phyloP scores from a whole-genome alignment of 2,113 vertebrate genomes.

The Shinisaurus crocodilurus region DNA sequence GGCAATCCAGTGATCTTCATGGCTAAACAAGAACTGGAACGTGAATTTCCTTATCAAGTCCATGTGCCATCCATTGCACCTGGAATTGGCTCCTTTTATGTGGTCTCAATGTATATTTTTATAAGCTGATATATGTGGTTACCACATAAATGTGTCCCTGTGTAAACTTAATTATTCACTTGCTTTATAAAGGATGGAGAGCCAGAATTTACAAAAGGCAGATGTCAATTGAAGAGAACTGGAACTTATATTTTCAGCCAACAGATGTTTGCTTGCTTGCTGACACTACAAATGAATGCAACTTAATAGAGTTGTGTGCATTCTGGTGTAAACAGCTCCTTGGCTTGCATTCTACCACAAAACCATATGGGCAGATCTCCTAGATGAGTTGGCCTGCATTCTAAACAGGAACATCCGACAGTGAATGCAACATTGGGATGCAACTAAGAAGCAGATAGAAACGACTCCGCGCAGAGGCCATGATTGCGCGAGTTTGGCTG shows the following conservation, averaged over 20 bases:
- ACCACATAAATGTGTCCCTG: background rate
- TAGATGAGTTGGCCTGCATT: slow-evolving; percentile 26
- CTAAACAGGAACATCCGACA: slow-evolving; percentile 25
- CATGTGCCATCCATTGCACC: background rate
- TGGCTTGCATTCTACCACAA: background rate
- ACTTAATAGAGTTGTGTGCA: slow-evolving; percentile 26
- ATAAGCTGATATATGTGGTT: background rate
- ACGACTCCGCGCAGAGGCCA: background rate
- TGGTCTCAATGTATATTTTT: too few relatives aligned
- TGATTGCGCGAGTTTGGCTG: background rate
- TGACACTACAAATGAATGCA: slow-evolving; percentile 28
- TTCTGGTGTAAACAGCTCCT: slow-evolving; percentile 42
- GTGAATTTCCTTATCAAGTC: background rate
- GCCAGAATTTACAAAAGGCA: background rate
- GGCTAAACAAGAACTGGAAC: background rate
- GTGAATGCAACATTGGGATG: slow-evolving; percentile 4
- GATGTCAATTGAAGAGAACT: slow-evolving; percentile 15
- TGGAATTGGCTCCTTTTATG: background rate
- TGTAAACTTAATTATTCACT: slow-evolving; percentile 9
- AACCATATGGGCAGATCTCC: slow-evolving; percentile 28
- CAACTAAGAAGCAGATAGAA: slow-evolving; percentile 18
- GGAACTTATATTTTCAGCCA: slow-evolving; percentile 25
- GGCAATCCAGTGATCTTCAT: background rate
- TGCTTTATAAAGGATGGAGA: background rate
- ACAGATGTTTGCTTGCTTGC: slow-evolving; percentile 28